phyloP scores from a whole-genome alignment of 2,113 vertebrate species.

The Protobothrops flavoviridis region DNA sequence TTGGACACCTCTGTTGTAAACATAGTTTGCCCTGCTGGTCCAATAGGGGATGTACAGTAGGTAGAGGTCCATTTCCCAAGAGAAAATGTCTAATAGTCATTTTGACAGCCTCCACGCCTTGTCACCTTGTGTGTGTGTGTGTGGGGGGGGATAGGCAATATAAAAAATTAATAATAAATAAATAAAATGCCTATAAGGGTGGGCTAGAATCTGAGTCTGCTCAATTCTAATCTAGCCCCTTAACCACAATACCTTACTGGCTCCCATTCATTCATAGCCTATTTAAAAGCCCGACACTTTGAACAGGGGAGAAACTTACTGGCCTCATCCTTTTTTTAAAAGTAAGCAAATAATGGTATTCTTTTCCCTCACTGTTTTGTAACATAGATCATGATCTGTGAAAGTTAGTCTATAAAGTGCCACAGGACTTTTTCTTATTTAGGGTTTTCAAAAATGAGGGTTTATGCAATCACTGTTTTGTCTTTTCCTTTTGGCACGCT shows the following conservation, averaged over 20 bases:
- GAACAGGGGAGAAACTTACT: not conserved
- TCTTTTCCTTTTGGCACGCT: slow-evolving; percentile 52
- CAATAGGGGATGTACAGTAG: not conserved
- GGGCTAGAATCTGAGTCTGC: not conserved
- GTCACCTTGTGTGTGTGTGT: not conserved
- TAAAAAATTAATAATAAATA: not conserved
- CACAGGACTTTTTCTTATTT: not conserved
- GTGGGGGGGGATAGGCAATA: not conserved
- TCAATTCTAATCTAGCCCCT: not conserved
- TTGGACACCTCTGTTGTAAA: not conserved
- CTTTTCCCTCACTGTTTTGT: not conserved
- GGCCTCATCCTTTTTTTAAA: not conserved
- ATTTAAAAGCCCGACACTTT: not conserved
- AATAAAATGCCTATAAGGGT: not conserved
- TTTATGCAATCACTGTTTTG: slow-evolving; percentile 57
- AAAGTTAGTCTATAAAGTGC: slow-evolving; percentile 7
- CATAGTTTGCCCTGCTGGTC: not conserved
- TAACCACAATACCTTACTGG: not conserved
- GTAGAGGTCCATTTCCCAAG: not conserved
- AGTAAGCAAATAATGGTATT: not conserved
- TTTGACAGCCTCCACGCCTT: not conserved
- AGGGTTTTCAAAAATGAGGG: slow-evolving; percentile 8
- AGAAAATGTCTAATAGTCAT: not conserved
- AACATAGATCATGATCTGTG: not conserved
- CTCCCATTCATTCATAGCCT: not conserved